Base-by-base conservation (phyloP, 35 echinoderm and acorn worm species). In the Patiria miniata region DNA sequence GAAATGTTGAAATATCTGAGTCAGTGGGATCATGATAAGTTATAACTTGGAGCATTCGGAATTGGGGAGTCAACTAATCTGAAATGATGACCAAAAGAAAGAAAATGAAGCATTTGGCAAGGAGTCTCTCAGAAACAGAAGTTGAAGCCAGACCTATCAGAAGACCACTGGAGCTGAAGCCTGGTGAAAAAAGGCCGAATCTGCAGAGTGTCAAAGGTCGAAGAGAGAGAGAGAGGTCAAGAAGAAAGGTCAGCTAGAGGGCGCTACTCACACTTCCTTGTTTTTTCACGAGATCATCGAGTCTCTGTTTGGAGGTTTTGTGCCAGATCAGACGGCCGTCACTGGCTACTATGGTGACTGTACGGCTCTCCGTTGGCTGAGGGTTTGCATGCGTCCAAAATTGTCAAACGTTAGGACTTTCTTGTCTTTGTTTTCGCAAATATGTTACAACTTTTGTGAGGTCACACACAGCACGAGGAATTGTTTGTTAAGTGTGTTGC, bases 261-360 rank as follows among this genome's bases (percentile, higher is more conserved):
- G 22, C 2, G 22, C 59, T 99, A 99, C 96, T 99, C 77, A 99
- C 96, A 92, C 83, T 81, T 54, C 92, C 92, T 78, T 89, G 92
- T 86, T 99, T 99, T 89, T 99, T 99, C 39, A 83, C 52, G 39
- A 99, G 86, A 39, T 99, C 96, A 85, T 99, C 96, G 32, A 94
- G 84, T 81, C 96, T 94, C 77, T 99, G 96, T 90, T 95, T 94
- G 60, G 93, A 65, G 10, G 86, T 92, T 92, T 99, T 99, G 87
- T 94, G 96, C 96, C 96, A 99, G 36, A 99, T 94, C 77, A 94
- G 83, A 14, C 93, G 93, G 68, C 96, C 96, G 78, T 99, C 96
- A 92, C 96, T 99, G 39, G 96, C 96, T 77, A 99, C 86, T 44
- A 99, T 86, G 33, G 96, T 94, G 37, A 94, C 86, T 29, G 93